Base-by-base conservation (phyloP, 2,113 vertebrate species). In the Lethenteron camtschaticum region DNA sequence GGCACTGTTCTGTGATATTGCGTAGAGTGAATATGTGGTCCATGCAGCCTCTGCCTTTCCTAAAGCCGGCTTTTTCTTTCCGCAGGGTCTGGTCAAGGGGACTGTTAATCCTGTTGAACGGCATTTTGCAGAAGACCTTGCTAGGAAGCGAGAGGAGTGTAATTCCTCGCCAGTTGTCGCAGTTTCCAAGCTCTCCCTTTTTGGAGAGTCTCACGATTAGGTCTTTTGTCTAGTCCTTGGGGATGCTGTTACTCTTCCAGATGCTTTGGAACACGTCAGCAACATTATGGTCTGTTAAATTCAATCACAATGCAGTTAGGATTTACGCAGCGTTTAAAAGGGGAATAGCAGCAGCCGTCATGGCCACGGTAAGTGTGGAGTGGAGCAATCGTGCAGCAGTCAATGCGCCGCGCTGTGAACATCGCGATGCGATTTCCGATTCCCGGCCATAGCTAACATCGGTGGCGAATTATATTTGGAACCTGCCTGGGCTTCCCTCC, bases 101-200 rank as follows among this genome's bases (percentile, higher is more conserved):
- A n/a, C 24, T 66, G 9, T 66, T 24, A 66, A 66, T 66, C 63
- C 63, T 66, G 63, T 66, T 66, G 63, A 66, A 24, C n/a, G 24
- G 63, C 24, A 66, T 9, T 24, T 24, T 66, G 63, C 10, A 11
- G 63, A 66, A 3, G 63, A 66, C 63, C 63, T 66, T 66, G 63
- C 63, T 66, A 24, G 10, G 63, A 11, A 66, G n/a, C 24, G 63
- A 66, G 63, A 66, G 63, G 9, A 11, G 63, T 66, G 63, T 66
- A 16, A 66, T 66, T 24, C 63, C 63, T 63, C 63, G 10, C 63
- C 63, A 66, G 63, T 66, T 66, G 63, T 66, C 10, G 24, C 63
- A 66, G 63, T 66, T 66, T 16, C 63, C 63, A 24, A 66, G 63
- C n/a, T 66, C 63, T 16, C 63, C 9, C 20, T 66, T 66, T 24